Percentiles rank a stretch among this genome's conserved stretches.
Conservation (phyloP, 2,113 vertebrate genomes). For the Macroglossus sobrinus region DNA sequence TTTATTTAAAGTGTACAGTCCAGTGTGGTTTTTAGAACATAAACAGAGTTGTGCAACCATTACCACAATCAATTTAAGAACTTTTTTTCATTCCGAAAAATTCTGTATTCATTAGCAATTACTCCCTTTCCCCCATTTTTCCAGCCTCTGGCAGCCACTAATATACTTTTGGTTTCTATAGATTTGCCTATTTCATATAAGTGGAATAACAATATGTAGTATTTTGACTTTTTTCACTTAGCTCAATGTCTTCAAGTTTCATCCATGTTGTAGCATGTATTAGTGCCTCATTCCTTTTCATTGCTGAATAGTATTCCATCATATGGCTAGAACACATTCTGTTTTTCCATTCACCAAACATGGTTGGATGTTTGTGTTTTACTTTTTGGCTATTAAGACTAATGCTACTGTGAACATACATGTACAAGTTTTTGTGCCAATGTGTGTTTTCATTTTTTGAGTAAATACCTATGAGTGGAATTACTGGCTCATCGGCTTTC, state of each 20-base stretch:
- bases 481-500: not conserved
- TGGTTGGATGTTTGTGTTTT: not conserved
- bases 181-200: not conserved
- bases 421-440: not conserved
- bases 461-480: not conserved
- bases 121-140: not conserved
- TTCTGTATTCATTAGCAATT: not conserved
- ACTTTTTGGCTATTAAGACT: not conserved
- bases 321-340: not conserved
- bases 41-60: not conserved
- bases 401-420: not conserved
- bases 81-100: not conserved
- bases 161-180: not conserved
- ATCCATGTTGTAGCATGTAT: not conserved
- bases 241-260: not conserved
- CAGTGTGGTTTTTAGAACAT: not conserved
- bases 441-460: not conserved
- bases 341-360: not conserved
- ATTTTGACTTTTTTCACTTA: not conserved
- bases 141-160: not conserved
- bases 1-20: not conserved
- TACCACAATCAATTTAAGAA: not conserved
- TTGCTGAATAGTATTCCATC: not conserved
- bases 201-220: not conserved
- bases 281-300: not conserved